These are phyloP conservation scores for Drosophila anomalata DNA, from an alignment of 2,888 invertebrate species.

Conservation along the genomic window DNA sequence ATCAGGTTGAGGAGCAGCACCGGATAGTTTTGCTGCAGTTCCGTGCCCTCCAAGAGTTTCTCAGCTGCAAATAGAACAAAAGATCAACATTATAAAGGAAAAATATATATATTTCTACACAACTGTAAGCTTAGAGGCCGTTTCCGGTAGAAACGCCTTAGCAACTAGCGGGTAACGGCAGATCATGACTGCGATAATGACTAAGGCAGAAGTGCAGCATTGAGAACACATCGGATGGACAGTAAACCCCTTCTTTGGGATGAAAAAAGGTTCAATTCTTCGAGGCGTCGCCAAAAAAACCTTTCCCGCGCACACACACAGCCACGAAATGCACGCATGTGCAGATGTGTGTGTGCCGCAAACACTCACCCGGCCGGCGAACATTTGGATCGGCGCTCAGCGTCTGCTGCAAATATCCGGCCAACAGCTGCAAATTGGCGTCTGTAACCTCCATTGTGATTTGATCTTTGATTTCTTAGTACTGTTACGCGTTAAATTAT, in stretches of 20 bases:
- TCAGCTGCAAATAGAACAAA: conserved; percentile 87
- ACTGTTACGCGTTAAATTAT: conserved; percentile 1
- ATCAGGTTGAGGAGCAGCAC: conserved; percentile 93
- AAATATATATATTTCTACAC: background rate
- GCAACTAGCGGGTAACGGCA: background rate
- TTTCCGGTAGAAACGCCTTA: background rate
- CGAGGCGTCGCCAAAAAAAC: conserved; percentile 21
- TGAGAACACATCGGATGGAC: background rate
- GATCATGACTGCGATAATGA: background rate
- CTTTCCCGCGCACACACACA: conserved; percentile 62
- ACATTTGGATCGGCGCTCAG: conserved; percentile 92
- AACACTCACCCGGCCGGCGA: conserved; percentile 91
- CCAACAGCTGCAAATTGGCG: conserved; percentile 91
- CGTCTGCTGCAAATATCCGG: conserved; percentile 94
- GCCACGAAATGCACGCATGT: conserved; percentile 21
- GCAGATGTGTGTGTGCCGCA: conserved; percentile 29
- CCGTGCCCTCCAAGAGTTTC: conserved; percentile 94
- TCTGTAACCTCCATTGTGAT: conserved; percentile 93
- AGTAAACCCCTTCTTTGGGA: background rate
- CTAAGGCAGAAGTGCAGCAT: background rate
- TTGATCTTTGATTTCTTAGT: background rate
- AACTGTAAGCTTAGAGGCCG: background rate
- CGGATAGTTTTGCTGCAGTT: conserved; percentile 95
- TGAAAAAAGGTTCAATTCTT: background rate
- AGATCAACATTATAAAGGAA: background rate